Base-by-base conservation (phyloP, 2,888 invertebrate genomes). In the Mesorhabditis belari region DNA sequence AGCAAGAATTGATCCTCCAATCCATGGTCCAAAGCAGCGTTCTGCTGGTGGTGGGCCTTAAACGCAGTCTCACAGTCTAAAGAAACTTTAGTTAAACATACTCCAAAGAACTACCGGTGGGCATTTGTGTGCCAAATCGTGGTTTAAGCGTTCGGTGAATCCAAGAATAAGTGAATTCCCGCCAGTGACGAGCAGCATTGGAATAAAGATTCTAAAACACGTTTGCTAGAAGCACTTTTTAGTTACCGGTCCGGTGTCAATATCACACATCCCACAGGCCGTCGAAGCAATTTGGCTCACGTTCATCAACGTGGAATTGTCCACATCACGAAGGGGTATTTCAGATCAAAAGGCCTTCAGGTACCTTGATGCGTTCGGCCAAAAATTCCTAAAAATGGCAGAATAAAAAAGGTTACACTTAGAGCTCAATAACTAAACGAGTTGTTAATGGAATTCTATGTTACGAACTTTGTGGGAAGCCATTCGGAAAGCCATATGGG, bases 1-100 rank as follows among this genome's bases (percentile, higher is more conserved):
- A n/a, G 95, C 96, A 55, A 99, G 85, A 77, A 98, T 98, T 0
- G 96, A 98, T 3, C 98, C 98, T 21, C 91, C 98, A 67, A 96
- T 95, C 96, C 96, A 98, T 0, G 95, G 89, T 4, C 95, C 95
- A 84, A 94, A 96, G 60, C 94, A 85, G 54, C 96, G 83, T 83
- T 98, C 98, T n/a, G n/a, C n/a, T 53, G 89, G 89, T 52, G 92
- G 90, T 77, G 92, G 91, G 3, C 77, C 92, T 90, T 80, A 92
- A 87, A 85, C 96, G 95, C n/a, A n/a, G n/a, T 57, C 95, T 86
- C 87, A 95, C 93, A 59, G 90, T 91, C 85, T 86, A 76, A 24
- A 77, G 68, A 60, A 49, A 19, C 21, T 54, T 49, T 56, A 57
- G 54, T 57, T 59, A 25, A 55, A 44, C 57, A 23, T 23, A 53